Conservation (phyloP, 1,140 invertebrate species). For the Cepaea nemoralis region DNA sequence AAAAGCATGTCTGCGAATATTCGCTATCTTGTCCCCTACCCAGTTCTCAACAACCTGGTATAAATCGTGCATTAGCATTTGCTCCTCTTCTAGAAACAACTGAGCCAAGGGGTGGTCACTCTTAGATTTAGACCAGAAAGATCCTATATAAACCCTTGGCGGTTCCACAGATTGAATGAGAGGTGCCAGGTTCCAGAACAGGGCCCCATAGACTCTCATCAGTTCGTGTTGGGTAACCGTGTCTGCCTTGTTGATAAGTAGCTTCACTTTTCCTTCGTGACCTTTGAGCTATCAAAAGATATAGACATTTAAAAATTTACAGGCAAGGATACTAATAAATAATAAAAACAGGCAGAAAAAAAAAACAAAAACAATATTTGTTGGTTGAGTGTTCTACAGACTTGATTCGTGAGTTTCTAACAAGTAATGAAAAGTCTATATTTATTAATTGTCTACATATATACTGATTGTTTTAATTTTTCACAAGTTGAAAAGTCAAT, state of each 20-base stretch:
- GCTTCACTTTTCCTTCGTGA: constrained; percentile 87
- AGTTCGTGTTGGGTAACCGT: constrained; percentile 92
- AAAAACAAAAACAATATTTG: too few species aligned
- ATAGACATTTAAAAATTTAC: too few species aligned
- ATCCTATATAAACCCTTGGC: constrained; percentile 91
- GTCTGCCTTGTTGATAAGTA: constrained; percentile 94
- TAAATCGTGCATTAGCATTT: constrained; percentile 85
- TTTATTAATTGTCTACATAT: too few species aligned
- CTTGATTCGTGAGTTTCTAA: too few species aligned
- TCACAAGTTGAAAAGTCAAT: too few species aligned
- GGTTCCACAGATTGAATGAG: constrained; percentile 92
- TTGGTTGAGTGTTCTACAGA: too few species aligned
- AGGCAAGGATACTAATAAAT: too few species aligned
- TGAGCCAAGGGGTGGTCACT: constrained; percentile 39
- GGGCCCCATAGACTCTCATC: constrained; percentile 90
- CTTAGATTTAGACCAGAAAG: constrained; percentile 86
- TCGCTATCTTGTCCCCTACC: constrained; percentile 93
- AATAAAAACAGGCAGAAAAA: too few species aligned
- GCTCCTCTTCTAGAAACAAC: constrained; percentile 81
- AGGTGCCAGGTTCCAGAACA: constrained; percentile 96
- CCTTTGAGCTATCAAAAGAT: constrained; percentile 80
- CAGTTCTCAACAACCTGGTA: constrained; percentile 86
- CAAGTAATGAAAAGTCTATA: too few species aligned
- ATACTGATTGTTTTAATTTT: too few species aligned
- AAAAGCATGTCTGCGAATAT: constrained; percentile 92